Evolutionary conservation across 1,140 invertebrate species (phyloP).

Genomic region (Drosophila bipectinata): DNA sequence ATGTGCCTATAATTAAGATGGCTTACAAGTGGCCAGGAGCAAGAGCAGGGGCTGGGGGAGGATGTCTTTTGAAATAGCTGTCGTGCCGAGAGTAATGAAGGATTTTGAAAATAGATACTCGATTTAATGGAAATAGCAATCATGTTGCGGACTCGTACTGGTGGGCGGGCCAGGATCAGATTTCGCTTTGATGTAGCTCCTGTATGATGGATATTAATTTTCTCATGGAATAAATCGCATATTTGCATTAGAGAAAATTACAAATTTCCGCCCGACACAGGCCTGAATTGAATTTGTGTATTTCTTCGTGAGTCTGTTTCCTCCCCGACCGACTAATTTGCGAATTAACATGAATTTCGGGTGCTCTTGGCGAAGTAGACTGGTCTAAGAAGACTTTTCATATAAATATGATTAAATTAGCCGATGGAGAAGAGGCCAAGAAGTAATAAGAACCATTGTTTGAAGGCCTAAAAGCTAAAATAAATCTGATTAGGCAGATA

Average conservation of each 20-base stretch:
- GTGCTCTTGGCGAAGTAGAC: not conserved
- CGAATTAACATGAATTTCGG: slow-evolving; percentile 21
- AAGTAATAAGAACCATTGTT: not conserved
- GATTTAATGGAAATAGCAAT: slow-evolving; percentile 29
- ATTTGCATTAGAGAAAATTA: slow-evolving; percentile 39
- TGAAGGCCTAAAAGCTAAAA: not conserved
- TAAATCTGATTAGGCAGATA: slow-evolving; percentile 10
- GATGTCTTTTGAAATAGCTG: slow-evolving; percentile 20
- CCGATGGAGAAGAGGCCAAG: not conserved
- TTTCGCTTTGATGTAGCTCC: slow-evolving; percentile 24
- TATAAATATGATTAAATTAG: not conserved
- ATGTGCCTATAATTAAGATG: slow-evolving; percentile 46
- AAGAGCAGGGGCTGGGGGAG: too few species aligned
- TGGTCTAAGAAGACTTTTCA: not conserved
- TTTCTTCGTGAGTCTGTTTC: slow-evolving; percentile 11
- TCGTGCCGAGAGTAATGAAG: slow-evolving; percentile 14
- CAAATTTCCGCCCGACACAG: slow-evolving; percentile 19
- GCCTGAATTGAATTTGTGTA: slow-evolving; percentile 19
- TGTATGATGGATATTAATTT: slow-evolving; percentile 20
- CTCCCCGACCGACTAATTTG: slow-evolving; percentile 17
- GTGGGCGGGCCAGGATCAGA: not conserved
- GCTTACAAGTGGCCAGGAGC: slow-evolving; percentile 27
- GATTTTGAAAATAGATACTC: slow-evolving; percentile 15
- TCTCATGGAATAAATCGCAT: slow-evolving; percentile 6
- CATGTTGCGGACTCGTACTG: not conserved